Evolutionary conservation across 2,797 vertebrate genomes (phyloP), one percentile per base, ranked within the genome.

Genomic region (Squalus acanthias): DNA sequence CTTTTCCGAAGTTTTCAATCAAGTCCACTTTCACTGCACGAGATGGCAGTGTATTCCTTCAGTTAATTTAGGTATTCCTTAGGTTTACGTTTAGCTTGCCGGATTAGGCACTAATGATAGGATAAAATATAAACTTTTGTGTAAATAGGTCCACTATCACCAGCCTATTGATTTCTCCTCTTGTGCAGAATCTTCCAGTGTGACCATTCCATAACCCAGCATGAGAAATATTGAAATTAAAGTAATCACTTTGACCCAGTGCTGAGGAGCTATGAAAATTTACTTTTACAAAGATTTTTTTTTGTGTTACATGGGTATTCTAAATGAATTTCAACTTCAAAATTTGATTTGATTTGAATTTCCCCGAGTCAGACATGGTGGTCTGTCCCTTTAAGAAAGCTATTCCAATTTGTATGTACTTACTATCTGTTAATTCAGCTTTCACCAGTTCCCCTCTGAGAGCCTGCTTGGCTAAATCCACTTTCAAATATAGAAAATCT

Each of bases 401-500:
- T 29, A 15, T 29, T 24, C 53, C 24, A 15, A 9, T 95, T 29
- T 57, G 5, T 33, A 53, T 57, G 70, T 33, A 74, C 88, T 63
- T 60, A 13, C 70, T 53, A 53, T 76, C 70, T 74, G 22, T 4
- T 74, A 46, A 95, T 74, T 95, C 70, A 95, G 53, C 60, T 95
- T 53, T 95, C 70, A 74, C 29, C 70, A 74, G 29, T 76, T 95
- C 94, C 94, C 94, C 50, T 74, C 69, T 57, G 94, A 72, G 69
- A 95, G 50, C 7, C 22, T 1, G 29, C 26, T 53, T 74, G 15
- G 60, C 94, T 57, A 72, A 95, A 95, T 76, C 50, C 50, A 95
- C 94, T 76, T 53, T 95, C 50, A 76, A 95, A 76, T 74, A 95
- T 57, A 76, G 46, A 53, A 95, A 95, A 60, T 95, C 94, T 95